Conservation (phyloP, 2,888 invertebrate genomes). For the Eulithis prunata region DNA sequence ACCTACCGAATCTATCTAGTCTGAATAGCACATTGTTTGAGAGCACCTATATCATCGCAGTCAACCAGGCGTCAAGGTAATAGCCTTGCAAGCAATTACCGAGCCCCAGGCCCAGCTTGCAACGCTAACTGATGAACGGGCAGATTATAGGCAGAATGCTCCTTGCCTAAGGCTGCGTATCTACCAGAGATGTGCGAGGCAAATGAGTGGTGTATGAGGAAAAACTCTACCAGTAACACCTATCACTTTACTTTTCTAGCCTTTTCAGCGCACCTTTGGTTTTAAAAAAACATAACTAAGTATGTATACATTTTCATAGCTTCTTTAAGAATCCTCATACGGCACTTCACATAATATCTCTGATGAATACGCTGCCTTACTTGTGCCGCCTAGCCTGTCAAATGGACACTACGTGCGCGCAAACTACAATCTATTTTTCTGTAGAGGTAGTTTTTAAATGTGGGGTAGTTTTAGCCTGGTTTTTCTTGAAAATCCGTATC, state of each 20-base stretch:
- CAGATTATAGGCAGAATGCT: conserved; percentile 36
- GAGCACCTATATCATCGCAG: conserved; percentile 30
- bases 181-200: too few species aligned
- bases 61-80: conserved; percentile 34
- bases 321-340: too few species aligned
- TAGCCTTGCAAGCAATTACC: conserved; percentile 43
- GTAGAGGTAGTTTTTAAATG: background rate
- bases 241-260: too few species aligned
- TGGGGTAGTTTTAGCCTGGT: too few species aligned
- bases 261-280: too few species aligned
- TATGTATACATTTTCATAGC: too few species aligned
- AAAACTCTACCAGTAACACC: too few species aligned
- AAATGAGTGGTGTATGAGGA: too few species aligned
- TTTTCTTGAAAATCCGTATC: too few species aligned
- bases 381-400: conserved; percentile 20
- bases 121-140: conserved; percentile 38
- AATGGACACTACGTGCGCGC: conserved; percentile 28
- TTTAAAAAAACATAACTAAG: too few species aligned
- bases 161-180: background rate
- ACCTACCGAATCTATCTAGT: conserved; percentile 10
- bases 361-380: conserved; percentile 4
- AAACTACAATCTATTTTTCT: conserved; percentile 7
- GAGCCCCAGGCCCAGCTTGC: conserved; percentile 37
- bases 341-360: too few species aligned
- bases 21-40: conserved; percentile 28